Evolutionary conservation across 2,888 invertebrate species (phyloP).

Genomic region (Palloptera scutellata): DNA sequence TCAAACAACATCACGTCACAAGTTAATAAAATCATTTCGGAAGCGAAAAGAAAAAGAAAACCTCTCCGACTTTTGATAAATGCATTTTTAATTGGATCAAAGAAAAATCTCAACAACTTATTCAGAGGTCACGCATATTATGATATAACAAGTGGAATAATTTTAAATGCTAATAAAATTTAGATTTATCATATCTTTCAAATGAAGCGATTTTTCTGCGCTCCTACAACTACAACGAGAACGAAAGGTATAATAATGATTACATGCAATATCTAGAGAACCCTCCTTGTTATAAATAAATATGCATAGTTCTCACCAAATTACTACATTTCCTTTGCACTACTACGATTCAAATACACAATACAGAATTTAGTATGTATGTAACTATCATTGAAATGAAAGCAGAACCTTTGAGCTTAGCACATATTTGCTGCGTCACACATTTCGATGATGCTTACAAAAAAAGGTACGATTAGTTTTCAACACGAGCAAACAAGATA

Average conservation of each 20-base stretch:
- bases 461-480: constrained; percentile 26
- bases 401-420: neutral
- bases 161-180: constrained; percentile 27
- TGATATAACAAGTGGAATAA: neutral
- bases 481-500: constrained; percentile 27
- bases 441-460: constrained; percentile 26
- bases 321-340: too few relatives aligned
- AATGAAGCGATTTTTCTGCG: neutral
- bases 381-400: too few relatives aligned
- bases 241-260: too few relatives aligned
- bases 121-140: neutral
- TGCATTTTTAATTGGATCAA: constrained; percentile 30
- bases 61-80: constrained; percentile 12
- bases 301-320: too few relatives aligned
- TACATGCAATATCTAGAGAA: too few relatives aligned
- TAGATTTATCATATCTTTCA: constrained; percentile 15
- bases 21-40: too few relatives aligned
- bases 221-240: neutral
- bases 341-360: too few relatives aligned
- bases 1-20: too few relatives aligned
- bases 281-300: too few relatives aligned
- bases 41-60: too few relatives aligned
- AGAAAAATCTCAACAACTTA: constrained; percentile 1
- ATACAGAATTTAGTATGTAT: too few relatives aligned
- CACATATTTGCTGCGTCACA: constrained; percentile 28